Percentiles rank a stretch among this genome's conserved stretches.
phyloP scores from a whole-genome alignment of 2,797 vertebrate species.

The Pogonophryne albipinna region DNA sequence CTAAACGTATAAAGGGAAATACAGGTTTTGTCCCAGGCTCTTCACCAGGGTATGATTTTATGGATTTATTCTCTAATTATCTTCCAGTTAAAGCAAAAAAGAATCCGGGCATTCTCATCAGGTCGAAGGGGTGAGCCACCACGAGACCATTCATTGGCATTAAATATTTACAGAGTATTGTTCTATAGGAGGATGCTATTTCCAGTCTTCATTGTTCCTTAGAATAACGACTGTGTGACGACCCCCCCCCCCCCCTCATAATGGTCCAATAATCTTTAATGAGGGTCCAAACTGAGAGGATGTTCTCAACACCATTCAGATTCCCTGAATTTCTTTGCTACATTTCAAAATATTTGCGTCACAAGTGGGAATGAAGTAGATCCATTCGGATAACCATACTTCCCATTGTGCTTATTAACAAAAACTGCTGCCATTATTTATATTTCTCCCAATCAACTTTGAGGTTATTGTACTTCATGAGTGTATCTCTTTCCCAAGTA shows the following conservation, averaged over 20 bases:
- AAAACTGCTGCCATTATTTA: no score
- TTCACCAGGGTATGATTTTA: not conserved
- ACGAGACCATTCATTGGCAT: not conserved
- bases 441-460: no score
- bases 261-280: not conserved
- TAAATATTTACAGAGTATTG: not conserved
- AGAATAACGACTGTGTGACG: not conserved
- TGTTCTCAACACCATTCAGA: not conserved
- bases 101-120: conserved; percentile 19
- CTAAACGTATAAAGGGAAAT: no score
- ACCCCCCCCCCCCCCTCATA: not conserved
- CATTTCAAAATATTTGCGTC: no score
- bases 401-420: no score
- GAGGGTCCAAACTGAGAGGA: not conserved
- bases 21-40: not conserved
- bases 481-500: no score
- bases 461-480: no score
- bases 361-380: no score
- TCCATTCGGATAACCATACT: no score
- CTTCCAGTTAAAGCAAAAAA: conserved; percentile 14
- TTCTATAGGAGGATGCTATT: not conserved
- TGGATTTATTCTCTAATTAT: conserved; percentile 38
- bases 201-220: not conserved
- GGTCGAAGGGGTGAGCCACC: not conserved
- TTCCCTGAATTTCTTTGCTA: not conserved